phyloP scores from a whole-genome alignment of 1,140 invertebrate species.

The Gonioctena quinquepunctata region DNA sequence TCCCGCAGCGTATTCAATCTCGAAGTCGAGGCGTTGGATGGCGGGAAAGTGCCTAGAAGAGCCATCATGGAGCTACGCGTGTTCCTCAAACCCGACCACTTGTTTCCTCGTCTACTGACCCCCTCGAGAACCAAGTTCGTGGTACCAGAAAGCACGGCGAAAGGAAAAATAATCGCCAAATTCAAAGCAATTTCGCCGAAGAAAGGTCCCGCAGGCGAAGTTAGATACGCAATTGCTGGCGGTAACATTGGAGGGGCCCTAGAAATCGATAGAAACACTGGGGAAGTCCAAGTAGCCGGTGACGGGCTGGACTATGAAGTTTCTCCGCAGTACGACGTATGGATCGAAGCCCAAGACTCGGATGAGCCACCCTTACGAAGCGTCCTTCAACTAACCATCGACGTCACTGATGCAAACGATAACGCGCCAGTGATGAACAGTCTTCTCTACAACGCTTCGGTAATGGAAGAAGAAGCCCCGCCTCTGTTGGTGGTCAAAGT shows the following conservation, averaged over 20 bases:
- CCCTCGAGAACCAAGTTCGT: constrained; percentile 72
- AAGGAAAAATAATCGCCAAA: constrained; percentile 72
- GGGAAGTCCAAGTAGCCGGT: constrained; percentile 76
- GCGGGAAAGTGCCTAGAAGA: constrained; percentile 65
- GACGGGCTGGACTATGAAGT: constrained; percentile 88
- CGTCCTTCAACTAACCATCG: constrained; percentile 76
- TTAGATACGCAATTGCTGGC: constrained; percentile 85
- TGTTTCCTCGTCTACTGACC: constrained; percentile 76
- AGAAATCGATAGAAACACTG: constrained; percentile 76
- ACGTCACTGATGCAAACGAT: constrained; percentile 90
- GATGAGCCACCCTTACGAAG: constrained; percentile 79
- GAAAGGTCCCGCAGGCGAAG: constrained; percentile 65
- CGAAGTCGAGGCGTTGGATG: constrained; percentile 73
- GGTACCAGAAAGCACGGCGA: constrained; percentile 76
- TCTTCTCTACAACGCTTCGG: constrained; percentile 79
- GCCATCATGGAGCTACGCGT: constrained; percentile 72
- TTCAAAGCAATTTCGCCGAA: constrained; percentile 76
- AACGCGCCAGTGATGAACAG: constrained; percentile 84
- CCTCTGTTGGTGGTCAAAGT: constrained; percentile 78
- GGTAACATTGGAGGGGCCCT: constrained; percentile 88
- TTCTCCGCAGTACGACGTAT: constrained; percentile 82
- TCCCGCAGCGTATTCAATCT: constrained; percentile 67
- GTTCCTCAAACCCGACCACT: constrained; percentile 69
- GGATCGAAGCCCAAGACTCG: constrained; percentile 88
- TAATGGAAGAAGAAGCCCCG: constrained; percentile 84